These are phyloP conservation scores for Anas acuta DNA, from an alignment of 2,797 vertebrate genomes.

Conservation along the genomic window DNA sequence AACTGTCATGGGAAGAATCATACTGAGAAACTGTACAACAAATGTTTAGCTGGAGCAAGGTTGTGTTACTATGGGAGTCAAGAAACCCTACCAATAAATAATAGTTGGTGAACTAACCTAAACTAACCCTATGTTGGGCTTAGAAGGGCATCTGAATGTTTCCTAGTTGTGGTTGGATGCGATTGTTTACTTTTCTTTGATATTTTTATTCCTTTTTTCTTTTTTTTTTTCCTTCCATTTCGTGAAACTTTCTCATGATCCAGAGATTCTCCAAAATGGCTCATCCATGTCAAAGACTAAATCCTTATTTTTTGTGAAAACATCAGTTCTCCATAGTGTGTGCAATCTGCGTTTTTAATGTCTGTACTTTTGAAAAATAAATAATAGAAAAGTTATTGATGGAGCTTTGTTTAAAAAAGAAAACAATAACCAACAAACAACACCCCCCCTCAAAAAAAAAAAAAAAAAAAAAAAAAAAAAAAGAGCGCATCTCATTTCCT, in stretches of 20 bases:
- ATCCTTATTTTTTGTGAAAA: not conserved
- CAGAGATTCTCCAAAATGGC: not conserved
- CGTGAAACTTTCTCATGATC: not conserved
- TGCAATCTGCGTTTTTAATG: not conserved
- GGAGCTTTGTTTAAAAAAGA: not conserved
- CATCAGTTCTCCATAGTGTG: not conserved
- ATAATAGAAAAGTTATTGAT: not conserved
- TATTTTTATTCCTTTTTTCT: not conserved
- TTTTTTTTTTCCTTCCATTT: not conserved
- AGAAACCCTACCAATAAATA: not conserved
- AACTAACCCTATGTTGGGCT: not conserved
- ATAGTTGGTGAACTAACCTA: not conserved
- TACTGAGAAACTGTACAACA: not conserved
- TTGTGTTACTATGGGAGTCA: not conserved
- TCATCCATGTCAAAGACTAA: not conserved
- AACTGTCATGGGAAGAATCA: accelerated
- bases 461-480: too few relatives aligned
- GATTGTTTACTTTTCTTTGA: not conserved
- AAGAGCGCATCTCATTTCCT: not conserved
- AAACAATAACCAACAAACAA: too few relatives aligned
- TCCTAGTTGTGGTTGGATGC: not conserved
- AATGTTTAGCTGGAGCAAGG: not conserved
- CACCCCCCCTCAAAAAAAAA: too few relatives aligned
- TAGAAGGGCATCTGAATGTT: not conserved
- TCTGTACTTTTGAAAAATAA: not conserved